Conservation (phyloP, 92 coral and sea anemone species). For the Palythoa grandiflora region DNA sequence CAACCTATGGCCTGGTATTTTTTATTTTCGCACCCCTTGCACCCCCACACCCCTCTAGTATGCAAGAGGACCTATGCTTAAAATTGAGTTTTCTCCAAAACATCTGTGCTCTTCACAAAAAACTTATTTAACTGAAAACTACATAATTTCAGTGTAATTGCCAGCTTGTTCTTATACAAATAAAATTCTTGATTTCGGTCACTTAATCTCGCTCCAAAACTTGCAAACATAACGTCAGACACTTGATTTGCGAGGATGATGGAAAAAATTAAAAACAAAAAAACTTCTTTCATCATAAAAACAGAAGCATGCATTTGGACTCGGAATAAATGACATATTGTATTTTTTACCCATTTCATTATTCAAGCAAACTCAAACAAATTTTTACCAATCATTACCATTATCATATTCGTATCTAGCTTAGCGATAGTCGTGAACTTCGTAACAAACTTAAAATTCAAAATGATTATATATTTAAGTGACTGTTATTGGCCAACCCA, state of each 20-base stretch:
- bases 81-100: slow-evolving; percentile 9
- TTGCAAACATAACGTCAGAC: background rate
- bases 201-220: slow-evolving; percentile 1
- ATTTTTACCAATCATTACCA: no score
- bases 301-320: slow-evolving; percentile 15
- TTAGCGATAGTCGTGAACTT: no score
- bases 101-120: slow-evolving; percentile 32
- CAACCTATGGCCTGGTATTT: slow-evolving; percentile 11
- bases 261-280: slow-evolving; percentile 12
- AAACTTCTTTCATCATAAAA: slow-evolving; percentile 10
- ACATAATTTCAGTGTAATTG: slow-evolving; percentile 2
- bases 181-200: slow-evolving; percentile 23
- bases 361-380: no score
- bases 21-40: background rate
- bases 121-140: slow-evolving; percentile 10
- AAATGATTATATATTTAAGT: no score
- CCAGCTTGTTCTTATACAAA: slow-evolving; percentile 8
- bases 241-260: slow-evolving; percentile 4
- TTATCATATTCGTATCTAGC: no score
- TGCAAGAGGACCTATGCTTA: slow-evolving; percentile 6
- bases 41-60: background rate
- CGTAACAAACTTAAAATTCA: no score
- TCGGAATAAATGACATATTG: background rate
- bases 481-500: no score
- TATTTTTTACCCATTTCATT: no score